Evolutionary conservation across 2,113 vertebrate species (phyloP).

Genomic region (Cyanoramphus novaezelandiae): DNA sequence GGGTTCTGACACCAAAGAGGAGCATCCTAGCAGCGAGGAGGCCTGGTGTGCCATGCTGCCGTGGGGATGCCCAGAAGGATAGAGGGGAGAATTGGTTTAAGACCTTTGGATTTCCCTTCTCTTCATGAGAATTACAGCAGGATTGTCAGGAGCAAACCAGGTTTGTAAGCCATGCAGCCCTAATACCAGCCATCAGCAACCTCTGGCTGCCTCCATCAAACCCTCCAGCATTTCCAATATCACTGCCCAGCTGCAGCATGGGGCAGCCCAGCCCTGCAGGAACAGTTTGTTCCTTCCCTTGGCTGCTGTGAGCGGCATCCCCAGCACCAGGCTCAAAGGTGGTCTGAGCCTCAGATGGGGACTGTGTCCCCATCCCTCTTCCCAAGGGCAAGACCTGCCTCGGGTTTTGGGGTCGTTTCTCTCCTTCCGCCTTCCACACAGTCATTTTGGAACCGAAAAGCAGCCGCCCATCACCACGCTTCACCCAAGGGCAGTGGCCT

Average conservation of each 20-base stretch:
- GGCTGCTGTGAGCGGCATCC: accelerated
- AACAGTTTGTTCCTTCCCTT: accelerated
- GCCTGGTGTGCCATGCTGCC: accelerated
- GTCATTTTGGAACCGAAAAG: constrained; percentile 41
- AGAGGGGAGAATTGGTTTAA: accelerated
- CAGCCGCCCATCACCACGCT: neutral
- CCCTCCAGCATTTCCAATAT: neutral
- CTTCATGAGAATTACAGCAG: neutral
- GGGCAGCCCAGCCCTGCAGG: accelerated
- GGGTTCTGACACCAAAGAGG: accelerated
- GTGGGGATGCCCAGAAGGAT: accelerated
- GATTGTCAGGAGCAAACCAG: neutral
- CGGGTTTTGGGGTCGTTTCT: accelerated
- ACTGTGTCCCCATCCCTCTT: accelerated
- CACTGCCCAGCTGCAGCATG: accelerated
- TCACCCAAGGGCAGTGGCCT: accelerated
- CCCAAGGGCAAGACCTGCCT: neutral
- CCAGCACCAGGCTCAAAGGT: accelerated
- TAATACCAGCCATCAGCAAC: neutral
- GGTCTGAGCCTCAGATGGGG: accelerated
- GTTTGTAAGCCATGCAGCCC: accelerated
- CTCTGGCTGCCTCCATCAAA: neutral
- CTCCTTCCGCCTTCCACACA: neutral
- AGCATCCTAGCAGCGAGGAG: accelerated
- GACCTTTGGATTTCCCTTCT: neutral